These are phyloP conservation scores for Momotus momota DNA, from an alignment of 2,797 vertebrate species.

Conservation along the genomic window DNA sequence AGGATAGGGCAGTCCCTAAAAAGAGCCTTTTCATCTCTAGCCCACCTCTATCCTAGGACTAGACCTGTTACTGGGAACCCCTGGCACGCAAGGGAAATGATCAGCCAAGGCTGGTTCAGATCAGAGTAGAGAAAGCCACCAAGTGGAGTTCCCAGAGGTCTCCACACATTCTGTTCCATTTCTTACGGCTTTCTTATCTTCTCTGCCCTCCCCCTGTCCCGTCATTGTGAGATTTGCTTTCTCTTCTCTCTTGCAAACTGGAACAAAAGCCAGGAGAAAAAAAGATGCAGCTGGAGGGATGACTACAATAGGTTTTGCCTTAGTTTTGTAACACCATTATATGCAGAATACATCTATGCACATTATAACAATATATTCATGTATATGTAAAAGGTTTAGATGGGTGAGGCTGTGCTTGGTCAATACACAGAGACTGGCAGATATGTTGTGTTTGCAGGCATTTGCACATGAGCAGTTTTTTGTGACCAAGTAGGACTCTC, in stretches of 20 bases:
- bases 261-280: background rate
- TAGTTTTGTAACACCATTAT: background rate
- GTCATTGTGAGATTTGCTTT: background rate
- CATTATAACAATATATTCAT: background rate
- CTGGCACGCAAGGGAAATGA: background rate
- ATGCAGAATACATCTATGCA: rapidly evolving
- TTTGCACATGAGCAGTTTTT: background rate
- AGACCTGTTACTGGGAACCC: background rate
- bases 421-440: background rate
- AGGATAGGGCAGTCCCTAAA: background rate
- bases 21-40: background rate
- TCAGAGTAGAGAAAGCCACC: background rate
- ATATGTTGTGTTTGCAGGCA: background rate
- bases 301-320: background rate
- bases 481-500: background rate
- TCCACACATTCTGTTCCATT: background rate
- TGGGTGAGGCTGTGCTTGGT: background rate
- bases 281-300: background rate
- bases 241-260: background rate
- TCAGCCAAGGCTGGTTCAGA: background rate
- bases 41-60: background rate
- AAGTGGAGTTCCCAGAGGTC: background rate
- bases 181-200: background rate
- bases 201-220: background rate
- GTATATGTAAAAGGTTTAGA: background rate